Evolutionary conservation across 2,113 vertebrate species (phyloP), one percentile per base, ranked within the genome.

Genomic region (Mesembrinibis cayennensis): DNA sequence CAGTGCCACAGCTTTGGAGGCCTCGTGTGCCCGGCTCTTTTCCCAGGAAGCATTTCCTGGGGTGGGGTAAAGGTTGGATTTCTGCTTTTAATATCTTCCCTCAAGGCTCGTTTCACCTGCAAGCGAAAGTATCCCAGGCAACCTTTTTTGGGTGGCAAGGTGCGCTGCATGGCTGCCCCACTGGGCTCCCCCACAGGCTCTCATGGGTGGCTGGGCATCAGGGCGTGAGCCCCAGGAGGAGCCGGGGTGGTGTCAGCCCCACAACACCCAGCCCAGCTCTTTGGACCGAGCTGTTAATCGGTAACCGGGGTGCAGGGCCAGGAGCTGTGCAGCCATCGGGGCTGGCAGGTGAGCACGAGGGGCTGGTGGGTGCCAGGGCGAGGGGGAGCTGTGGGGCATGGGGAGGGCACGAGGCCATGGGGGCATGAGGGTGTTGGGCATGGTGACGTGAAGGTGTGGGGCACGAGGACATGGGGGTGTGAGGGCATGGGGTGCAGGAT

Each of bases 211-310:
- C 55, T 11, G 18, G 50, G 56, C 1, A 3, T 10, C 40, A 2
- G 9, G 73, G 58, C 11, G 8, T 44, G 62, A 62, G 47, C 22
- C 70, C 30, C 25, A 18, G 80, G 92, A 87, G 90, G 84, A 87
- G 87, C 38, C 4, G 6, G 6, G 13, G 26, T 3, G 3, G 50
- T 49, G 17, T 7, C 3, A 10, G 66, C 14, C 32, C 23, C 1
- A 4, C 19, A 2, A 45, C 2, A 16, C 90, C 73, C 45, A 59
- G 15, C 86, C 79, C 93, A 93, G 97, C 21, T 96, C 97, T 97
- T 97, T 97, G 97, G 95, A 97, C 95, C 10, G 36, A 92, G 90
- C 53, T 89, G 96, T 97, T 97, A 97, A 97, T 97, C 2, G 56
- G 87, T 97, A 97, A 97, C 96, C 6, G 27, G 22, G 38, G 3